Evolutionary conservation across 2,888 invertebrate species (phyloP).

Genomic region (Plebejus melissa): DNA sequence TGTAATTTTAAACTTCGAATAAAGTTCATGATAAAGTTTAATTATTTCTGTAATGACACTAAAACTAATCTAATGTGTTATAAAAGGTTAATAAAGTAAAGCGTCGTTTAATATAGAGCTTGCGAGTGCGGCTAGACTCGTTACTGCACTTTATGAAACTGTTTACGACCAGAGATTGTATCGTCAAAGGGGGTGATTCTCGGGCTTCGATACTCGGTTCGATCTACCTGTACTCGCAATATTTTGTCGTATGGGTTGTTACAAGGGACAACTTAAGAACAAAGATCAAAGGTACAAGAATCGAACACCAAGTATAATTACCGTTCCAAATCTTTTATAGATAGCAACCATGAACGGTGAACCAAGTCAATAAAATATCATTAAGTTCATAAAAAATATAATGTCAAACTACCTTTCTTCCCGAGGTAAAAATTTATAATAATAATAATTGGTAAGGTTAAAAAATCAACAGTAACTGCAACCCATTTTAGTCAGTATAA

Average conservation of each 20-base stretch:
- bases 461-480: no score
- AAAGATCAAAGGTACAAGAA: no score
- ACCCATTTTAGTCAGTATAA: no score
- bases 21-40: background rate
- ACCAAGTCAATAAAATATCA: background rate
- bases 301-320: background rate
- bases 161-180: constrained; percentile 11
- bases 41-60: constrained; percentile 18
- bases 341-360: background rate
- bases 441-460: no score
- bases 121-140: constrained; percentile 6
- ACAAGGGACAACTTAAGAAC: no score
- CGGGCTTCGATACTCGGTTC: background rate
- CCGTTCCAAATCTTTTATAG: background rate
- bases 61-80: constrained; percentile 20
- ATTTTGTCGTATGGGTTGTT: no score
- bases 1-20: background rate
- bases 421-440: no score
- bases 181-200: background rate
- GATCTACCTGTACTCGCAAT: background rate
- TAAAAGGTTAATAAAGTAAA: constrained; percentile 20
- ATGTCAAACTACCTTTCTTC: no score
- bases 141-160: constrained; percentile 25
- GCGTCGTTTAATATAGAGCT: constrained; percentile 21
- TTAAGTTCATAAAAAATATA: background rate